Evolutionary conservation across 2,888 invertebrate species (phyloP).

Genomic region (Oxyscelio sp.): DNA sequence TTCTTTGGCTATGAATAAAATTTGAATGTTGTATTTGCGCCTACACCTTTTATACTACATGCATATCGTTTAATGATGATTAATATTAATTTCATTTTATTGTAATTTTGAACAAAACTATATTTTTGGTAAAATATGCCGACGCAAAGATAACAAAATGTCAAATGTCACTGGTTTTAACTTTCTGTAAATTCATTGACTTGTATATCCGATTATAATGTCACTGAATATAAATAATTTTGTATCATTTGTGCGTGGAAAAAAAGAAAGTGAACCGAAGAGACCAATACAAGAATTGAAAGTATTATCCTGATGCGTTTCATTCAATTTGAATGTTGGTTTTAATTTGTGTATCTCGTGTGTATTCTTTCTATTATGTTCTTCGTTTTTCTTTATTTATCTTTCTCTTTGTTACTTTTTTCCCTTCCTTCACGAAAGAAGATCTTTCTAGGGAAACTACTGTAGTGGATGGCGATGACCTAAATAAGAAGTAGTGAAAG

Average conservation of each 20-base stretch:
- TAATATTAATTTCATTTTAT: constrained; percentile 33
- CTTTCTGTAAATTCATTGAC: constrained; percentile 4
- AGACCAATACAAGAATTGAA: constrained; percentile 54
- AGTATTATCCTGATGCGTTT: constrained; percentile 52
- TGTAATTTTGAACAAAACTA: constrained; percentile 28
- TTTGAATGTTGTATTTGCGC: constrained; percentile 22
- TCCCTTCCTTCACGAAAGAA: constrained; percentile 62
- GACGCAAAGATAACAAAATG: constrained; percentile 41
- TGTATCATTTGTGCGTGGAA: constrained; percentile 51
- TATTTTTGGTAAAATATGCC: constrained; percentile 10
- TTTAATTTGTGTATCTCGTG: constrained; percentile 66
- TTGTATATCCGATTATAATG: constrained; percentile 22
- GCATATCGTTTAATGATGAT: constrained; percentile 8
- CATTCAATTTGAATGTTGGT: constrained; percentile 67
- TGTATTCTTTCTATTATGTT: constrained; percentile 52
- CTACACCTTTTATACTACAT: constrained; percentile 30
- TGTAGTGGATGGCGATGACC: constrained; percentile 86
- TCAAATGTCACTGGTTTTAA: constrained; percentile 36
- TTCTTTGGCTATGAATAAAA: constrained; percentile 13
- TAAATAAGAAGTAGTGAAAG: constrained; percentile 88
- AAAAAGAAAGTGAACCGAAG: constrained; percentile 68
- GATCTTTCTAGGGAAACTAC: constrained; percentile 75
- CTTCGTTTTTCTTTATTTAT: constrained; percentile 62
- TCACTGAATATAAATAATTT: constrained; percentile 47
- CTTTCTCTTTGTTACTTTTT: constrained; percentile 65